Base-by-base conservation (phyloP, 2,888 invertebrate species). In the Drosophila engyochracea region DNA sequence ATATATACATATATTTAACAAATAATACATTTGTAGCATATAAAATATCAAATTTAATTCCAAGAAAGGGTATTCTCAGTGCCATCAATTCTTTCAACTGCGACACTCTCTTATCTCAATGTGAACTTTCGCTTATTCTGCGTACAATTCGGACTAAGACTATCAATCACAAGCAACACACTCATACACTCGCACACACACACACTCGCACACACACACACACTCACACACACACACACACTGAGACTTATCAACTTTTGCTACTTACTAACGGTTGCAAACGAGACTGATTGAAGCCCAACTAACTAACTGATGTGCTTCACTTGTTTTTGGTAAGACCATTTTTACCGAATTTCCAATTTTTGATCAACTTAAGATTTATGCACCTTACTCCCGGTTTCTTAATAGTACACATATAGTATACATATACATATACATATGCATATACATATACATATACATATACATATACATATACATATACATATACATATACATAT, bases 271-370 rank as follows among this genome's bases (percentile, higher is more conserved):
- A 78, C 58, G 58, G 52, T 47, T 55, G 35, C 68, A 52, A 77
- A 65, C 64, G 77, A 77, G 76, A 77, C 78, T 77, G 69, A 73
- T 77, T 57, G 41, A 44, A 65, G 28, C 28, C 70, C 63, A 59
- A 59, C n/a, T 35, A 65, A 68, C 44, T 49, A 33, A n/a, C 25
- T 14, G 28, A 37, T 22, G 58, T 51, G 67, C 67, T 66, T 52
- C 54, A 28, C 44, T 44, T 74, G 28, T 25, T 28, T 75, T 57
- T 52, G 37, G 7, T 47, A 37, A 47, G 7, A 31, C 14, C n/a
- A n/a, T 31, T 65, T 59, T 59, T n/a, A 44, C 74, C 51, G 19
- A 60, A 30, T 60, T 78, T 63, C 22, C 19, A 25, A 12, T 28
- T 28, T 12, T 22, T 44, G n/a, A 44, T 12, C n/a, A 44, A 12